Evolutionary conservation across 1,140 invertebrate species (phyloP).

Genomic region (Lysiphlebus fabarum): DNA sequence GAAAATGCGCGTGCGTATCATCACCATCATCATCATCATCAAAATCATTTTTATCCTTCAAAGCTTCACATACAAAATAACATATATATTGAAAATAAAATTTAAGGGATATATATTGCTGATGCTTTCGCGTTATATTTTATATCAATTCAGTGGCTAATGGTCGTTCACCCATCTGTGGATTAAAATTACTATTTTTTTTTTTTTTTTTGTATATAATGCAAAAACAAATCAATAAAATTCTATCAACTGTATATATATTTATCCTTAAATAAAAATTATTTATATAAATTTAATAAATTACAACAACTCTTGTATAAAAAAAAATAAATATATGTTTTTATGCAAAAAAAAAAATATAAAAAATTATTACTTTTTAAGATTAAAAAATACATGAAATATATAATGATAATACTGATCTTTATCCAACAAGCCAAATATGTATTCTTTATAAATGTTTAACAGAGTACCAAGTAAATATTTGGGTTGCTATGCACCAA

Average conservation of each 20-base stretch:
- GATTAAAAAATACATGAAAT: no score
- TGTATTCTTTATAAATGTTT: neutral
- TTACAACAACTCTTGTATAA: no score
- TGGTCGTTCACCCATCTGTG: constrained; percentile 3
- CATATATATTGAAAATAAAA: constrained; percentile 17
- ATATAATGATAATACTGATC: neutral
- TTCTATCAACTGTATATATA: no score
- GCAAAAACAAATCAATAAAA: no score
- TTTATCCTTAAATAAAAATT: no score
- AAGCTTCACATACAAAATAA: constrained; percentile 25
- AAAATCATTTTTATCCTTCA: neutral
- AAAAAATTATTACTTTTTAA: no score
- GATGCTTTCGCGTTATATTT: no score
- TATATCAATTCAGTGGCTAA: constrained; percentile 8
- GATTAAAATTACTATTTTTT: neutral
- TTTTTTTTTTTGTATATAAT: no score
- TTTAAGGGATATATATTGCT: constrained; percentile 8
- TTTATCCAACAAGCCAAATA: constrained; percentile 6
- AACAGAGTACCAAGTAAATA: constrained; percentile 4
- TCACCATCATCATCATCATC: constrained; percentile 13
- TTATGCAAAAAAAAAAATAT: no score
- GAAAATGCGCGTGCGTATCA: constrained; percentile 27
- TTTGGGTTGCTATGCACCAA: constrained; percentile 1
- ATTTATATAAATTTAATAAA: no score
- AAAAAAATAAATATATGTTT: no score